Base-by-base conservation (phyloP, 2,113 vertebrate genomes). In the Terrapene triunguis region DNA sequence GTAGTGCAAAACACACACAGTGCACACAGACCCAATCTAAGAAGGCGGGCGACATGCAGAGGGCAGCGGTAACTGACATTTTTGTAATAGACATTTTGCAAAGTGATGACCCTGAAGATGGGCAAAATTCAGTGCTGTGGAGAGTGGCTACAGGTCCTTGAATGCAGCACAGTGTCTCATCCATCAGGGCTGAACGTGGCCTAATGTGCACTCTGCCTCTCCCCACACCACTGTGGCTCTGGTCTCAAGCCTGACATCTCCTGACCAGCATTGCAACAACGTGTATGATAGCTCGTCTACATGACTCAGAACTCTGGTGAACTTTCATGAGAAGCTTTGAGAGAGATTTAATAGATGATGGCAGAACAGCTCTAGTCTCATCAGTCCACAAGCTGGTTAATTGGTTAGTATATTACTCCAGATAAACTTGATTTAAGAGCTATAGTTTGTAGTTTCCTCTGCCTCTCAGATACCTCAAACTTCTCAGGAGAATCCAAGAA, bases 391-490 rank as follows among this genome's bases (percentile, higher is more conserved):
- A 8, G 53, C 35, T 78, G 47, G 38, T 85, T 72, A 72, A 93
- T 92, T 86, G 74, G 83, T 87, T 89, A 50, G 65, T 57, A 78
- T 4, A 83, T 81, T 81, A 16, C 88, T 83, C 65, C 50, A 19
- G 47, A 44, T 85, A 85, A 84, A 85, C 42, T 55, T 6, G 85
- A 4, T 90, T 4, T 4, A 47, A 84, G 54, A 19, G 65, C 69
- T 81, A 13, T 12, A 5, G 2, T 3, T 48, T 29, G 80, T 6
- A 6, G 35, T 13, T 80, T 53, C 19, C 5, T 84, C 48, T 16
- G 51, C 51, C 10, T 32, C 51, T 8, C 2, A 0, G 1, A 3
- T 19, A 21, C 10, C 25, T 53, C 35, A 14, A 8, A 10, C 38
- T 54, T 6, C 78, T 59, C 27, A 0, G 13, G 88, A 38, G 38